Evolutionary conservation across 2,113 vertebrate species (phyloP), one percentile per base, ranked within the genome.

Genomic region (Neopipo cinnamomea): DNA sequence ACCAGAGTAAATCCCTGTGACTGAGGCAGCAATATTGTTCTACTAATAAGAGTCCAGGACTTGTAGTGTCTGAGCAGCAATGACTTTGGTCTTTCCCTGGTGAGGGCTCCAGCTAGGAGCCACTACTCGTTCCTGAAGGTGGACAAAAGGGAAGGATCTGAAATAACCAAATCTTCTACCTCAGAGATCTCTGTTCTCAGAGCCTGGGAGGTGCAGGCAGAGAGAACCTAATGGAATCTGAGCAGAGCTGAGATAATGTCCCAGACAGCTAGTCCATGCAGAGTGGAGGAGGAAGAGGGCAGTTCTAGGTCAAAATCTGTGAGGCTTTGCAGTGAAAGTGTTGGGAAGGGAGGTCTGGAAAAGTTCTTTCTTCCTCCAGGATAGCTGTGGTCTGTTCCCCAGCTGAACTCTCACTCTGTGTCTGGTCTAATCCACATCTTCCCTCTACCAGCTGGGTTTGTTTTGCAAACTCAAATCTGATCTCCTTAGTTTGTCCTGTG

Each of bases 161-260:
- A 66, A 96, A 46, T 75, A 89, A 68, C 46, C 22, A 3, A 27
- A 63, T 75, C 74, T 88, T 61, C 41, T 78, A 47, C 63, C n/a
- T 89, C 41, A 4, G 56, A 92, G 66, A 8, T 61, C 18, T 89
- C 63, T 72, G 27, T 93, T 91, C 85, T 31, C 59, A 82, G 53
- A 77, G 46, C 56, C 76, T 75, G 84, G 77, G 91, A 92, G 84
- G 18, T 85, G 77, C 2, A 28, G 77, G 85, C 68, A 88, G 67
- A 44, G 70, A 52, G 58, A 93, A 91, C 50, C 85, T 50, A 24
- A n/a, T 33, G 89, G 84, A 78, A 94, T 67, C 46, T 71, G 53
- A 88, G 70, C 52, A 76, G 61, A 56, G 88, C 82, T 95, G 95
- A 96, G 93, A 73, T 94, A 72, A 96, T 93, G 94, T 94, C 93